Evolutionary conservation across 2,113 vertebrate genomes (phyloP).

Genomic region (Urocitellus parryii): DNA sequence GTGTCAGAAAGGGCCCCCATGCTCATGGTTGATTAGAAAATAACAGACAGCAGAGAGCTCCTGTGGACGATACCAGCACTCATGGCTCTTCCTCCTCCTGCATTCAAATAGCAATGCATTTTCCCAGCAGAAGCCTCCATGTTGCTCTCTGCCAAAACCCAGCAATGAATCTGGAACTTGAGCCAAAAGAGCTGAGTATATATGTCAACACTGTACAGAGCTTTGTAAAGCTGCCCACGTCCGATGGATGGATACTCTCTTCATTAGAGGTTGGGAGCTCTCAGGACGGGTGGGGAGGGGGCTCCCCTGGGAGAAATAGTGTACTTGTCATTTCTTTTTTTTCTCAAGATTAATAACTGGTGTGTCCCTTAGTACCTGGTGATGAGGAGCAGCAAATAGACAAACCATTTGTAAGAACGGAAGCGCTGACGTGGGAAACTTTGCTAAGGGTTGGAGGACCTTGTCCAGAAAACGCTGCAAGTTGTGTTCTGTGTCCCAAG

Average conservation of each 20-base stretch:
- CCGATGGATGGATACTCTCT: background rate
- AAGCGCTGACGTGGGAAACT: background rate
- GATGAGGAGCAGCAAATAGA: background rate
- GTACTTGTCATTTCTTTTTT: background rate
- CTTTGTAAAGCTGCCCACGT: background rate
- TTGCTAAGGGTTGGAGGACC: background rate
- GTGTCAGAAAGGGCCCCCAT: background rate
- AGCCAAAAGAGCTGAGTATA: slow-evolving; percentile 45
- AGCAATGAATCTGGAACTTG: slow-evolving; percentile 24
- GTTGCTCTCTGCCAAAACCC: background rate
- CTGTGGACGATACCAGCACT: background rate
- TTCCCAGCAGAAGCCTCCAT: slow-evolving; percentile 9
- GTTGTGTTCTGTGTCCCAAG: background rate
- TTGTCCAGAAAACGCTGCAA: background rate
- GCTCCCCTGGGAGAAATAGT: background rate
- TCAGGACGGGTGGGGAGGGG: background rate
- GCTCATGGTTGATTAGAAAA: slow-evolving; percentile 13
- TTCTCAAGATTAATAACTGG: background rate
- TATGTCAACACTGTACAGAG: background rate
- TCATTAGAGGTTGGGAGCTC: background rate
- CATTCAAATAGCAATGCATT: background rate
- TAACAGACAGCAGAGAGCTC: background rate
- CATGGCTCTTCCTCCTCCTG: fast-evolving
- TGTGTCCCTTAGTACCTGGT: background rate
- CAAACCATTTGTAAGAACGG: background rate